Evolutionary conservation across 53 echinoderm and acorn worm genomes (phyloP).

Genomic region (Holothuria leucospilota): DNA sequence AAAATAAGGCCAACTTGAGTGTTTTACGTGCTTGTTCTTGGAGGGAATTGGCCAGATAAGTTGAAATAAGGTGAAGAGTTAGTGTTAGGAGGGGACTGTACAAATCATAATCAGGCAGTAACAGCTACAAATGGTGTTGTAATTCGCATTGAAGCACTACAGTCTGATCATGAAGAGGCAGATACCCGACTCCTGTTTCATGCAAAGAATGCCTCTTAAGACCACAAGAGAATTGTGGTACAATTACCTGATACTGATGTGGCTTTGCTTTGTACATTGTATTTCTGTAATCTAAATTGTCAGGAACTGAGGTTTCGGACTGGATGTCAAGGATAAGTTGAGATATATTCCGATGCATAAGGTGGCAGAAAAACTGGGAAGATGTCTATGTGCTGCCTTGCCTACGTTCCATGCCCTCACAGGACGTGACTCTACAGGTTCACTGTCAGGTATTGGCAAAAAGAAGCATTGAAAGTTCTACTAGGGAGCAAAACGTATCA

Average conservation of each 20-base stretch:
- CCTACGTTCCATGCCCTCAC: not conserved
- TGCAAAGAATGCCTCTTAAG: not conserved
- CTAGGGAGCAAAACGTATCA: not conserved
- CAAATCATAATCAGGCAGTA: not conserved
- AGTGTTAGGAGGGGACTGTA: too few relatives aligned
- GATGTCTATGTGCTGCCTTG: constrained; percentile 2
- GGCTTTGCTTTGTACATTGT: not conserved
- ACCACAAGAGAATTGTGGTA: not conserved
- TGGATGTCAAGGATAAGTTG: constrained; percentile 4
- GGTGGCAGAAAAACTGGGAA: not conserved
- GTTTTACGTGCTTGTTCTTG: not conserved
- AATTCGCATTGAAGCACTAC: not conserved
- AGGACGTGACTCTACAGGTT: not conserved
- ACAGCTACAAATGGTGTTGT: not conserved
- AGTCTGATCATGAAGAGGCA: too few relatives aligned
- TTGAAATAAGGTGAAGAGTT: not conserved
- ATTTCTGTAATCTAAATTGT: not conserved
- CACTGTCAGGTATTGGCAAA: not conserved
- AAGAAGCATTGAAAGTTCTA: not conserved
- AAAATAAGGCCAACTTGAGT: constrained; percentile 3
- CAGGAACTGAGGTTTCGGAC: constrained; percentile 11
- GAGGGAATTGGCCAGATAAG: not conserved
- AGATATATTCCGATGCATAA: not conserved
- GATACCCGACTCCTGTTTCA: not conserved
- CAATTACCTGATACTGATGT: constrained; percentile 28